Percentiles rank a stretch among this genome's conserved stretches.
Conservation (phyloP, 2,113 vertebrate genomes). For the Dasyurus viverrinus region DNA sequence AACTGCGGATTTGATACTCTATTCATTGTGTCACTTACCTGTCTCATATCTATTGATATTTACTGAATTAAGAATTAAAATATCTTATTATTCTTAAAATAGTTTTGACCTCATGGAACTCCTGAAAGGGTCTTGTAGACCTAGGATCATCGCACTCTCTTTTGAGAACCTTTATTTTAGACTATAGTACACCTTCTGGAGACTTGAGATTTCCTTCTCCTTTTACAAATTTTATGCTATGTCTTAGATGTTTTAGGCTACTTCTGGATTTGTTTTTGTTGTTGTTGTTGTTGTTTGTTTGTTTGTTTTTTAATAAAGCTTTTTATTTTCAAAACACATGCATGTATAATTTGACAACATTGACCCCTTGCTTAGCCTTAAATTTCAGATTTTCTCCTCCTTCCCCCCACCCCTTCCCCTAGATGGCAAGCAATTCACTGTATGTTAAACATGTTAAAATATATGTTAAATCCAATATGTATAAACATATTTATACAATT, state of each 20-base stretch:
- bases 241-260: not conserved
- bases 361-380: too few species aligned
- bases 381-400: too few species aligned
- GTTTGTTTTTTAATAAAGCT: too few species aligned
- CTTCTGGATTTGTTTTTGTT: not conserved
- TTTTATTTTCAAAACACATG: too few species aligned
- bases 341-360: too few species aligned
- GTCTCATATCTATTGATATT: not conserved
- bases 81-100: not conserved
- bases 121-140: not conserved
- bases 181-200: not conserved
- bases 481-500: too few species aligned
- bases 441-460: too few species aligned
- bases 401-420: too few species aligned
- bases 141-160: not conserved
- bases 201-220: not conserved
- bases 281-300: too few species aligned
- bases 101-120: not conserved
- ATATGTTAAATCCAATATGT: too few species aligned
- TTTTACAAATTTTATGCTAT: not conserved
- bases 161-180: not conserved
- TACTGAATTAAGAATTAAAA: not conserved
- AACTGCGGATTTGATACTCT: too few species aligned
- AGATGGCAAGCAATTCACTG: too few species aligned
- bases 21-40: not conserved